A percentile compares a stretch with the other conserved stretches of the same genome.
Conservation (phyloP, 2,888 invertebrate genomes). For the Leuctra nigra region DNA sequence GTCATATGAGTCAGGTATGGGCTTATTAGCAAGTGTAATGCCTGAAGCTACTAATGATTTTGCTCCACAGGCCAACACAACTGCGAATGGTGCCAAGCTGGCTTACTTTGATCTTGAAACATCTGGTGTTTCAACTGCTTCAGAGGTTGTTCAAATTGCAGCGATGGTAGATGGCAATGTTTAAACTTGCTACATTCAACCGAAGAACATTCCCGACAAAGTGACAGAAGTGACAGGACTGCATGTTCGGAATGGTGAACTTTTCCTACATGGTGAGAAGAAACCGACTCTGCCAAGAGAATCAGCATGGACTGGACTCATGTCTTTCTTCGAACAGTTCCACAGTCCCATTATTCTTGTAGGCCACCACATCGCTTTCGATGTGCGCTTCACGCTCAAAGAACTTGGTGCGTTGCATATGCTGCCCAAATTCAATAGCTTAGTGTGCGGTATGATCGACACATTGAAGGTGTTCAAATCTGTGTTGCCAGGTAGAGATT, state of each 20-base stretch:
- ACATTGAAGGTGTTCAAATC: neutral
- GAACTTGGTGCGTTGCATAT: neutral
- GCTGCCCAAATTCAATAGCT: neutral
- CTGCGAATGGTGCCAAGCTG: neutral
- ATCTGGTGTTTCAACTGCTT: neutral
- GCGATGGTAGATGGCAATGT: neutral
- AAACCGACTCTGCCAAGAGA: neutral
- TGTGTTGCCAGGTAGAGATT: neutral
- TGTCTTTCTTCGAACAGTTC: neutral
- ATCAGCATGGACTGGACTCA: neutral
- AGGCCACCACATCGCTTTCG: neutral
- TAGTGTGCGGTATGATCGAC: neutral
- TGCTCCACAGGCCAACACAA: neutral
- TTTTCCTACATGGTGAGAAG: neutral
- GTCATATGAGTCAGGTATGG: conserved; percentile 4
- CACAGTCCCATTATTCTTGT: neutral
- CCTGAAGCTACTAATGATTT: neutral
- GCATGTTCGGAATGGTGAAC: neutral
- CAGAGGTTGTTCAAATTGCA: neutral
- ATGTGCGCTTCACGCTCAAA: neutral
- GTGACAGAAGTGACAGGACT: neutral
- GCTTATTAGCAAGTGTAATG: neutral
- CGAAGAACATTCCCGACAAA: neutral
- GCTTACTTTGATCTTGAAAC: neutral
- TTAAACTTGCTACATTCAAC: neutral